Evolutionary conservation across 2,113 vertebrate species (phyloP), one percentile per base, ranked within the genome.

Genomic region (Anhinga rufa): DNA sequence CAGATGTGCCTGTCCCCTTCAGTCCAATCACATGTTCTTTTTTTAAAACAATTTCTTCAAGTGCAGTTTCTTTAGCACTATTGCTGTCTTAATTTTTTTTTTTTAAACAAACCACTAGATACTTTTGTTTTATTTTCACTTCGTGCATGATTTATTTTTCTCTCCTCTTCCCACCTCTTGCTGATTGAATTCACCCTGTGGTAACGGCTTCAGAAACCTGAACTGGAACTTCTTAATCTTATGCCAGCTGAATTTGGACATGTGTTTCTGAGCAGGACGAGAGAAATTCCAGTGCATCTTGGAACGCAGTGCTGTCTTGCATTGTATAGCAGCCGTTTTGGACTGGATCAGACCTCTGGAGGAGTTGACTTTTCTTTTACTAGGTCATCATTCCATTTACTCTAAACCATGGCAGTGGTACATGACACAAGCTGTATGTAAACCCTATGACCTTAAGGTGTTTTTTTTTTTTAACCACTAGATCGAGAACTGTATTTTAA

Each of bases 391-490:
- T 97, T 97, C 97, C 97, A 96, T 96, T 96, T 92, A 69, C 76
- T 76, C 83, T 95, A 74, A 95, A 71, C 82, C 74, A 38, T 91
- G 91, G 55, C 93, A 60, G 89, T 95, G 94, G 93, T 96, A 95
- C 94, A 90, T 48, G 96, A 95, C 93, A 92, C 92, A 87, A 95
- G 71, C 92, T 94, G 81, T 82, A 83, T 71, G 40, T 32, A 57
- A 72, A 90, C 74, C 86, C 29, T 48, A 85, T 29, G 84, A 94
- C 92, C 91, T 92, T 96, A 93, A 93, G 61, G 38, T n/a, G 38
- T 40, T 40, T 40, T 40, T 11, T 24, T 82, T 90, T 93, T 75
- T 95, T 96, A 98, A 98, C 98, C 98, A 98, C 98, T 98, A 98
- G 94, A 91, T 96, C 6, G 2, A 95, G 91, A 95, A 90, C 94